These are phyloP conservation scores for Gambusia yucatana DNA, from an alignment of 2,797 vertebrate species.

Conservation along the genomic window DNA sequence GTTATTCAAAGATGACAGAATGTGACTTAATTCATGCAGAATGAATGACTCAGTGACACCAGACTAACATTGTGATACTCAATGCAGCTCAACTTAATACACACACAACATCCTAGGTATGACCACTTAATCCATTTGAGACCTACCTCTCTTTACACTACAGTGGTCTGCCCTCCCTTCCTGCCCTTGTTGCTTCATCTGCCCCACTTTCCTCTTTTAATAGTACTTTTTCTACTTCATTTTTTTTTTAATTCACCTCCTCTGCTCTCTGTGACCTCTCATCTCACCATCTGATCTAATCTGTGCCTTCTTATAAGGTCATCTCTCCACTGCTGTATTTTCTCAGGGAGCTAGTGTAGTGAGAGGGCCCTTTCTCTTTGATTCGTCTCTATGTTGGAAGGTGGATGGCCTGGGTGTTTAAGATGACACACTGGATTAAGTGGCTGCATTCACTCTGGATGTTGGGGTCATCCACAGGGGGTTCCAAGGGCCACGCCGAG, in stretches of 20 bases:
- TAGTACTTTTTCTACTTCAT: slow-evolving; percentile 15
- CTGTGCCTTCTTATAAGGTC: slow-evolving; percentile 75
- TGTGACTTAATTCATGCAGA: slow-evolving; percentile 9
- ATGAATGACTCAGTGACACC: slow-evolving; percentile 33
- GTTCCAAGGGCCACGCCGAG: slow-evolving; percentile 50
- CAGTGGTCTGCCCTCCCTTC: slow-evolving; percentile 42
- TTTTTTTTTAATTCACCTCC: slow-evolving; percentile 24
- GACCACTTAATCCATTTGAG: slow-evolving; percentile 66
- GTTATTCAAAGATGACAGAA: background rate
- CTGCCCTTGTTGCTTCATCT: slow-evolving; percentile 44
- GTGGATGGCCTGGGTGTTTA: slow-evolving; percentile 64
- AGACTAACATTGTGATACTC: slow-evolving; percentile 47
- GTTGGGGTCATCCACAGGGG: slow-evolving; percentile 58
- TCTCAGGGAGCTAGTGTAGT: slow-evolving; percentile 48
- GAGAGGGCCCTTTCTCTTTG: slow-evolving; percentile 56
- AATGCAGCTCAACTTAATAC: slow-evolving; percentile 37
- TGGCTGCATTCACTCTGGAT: slow-evolving; percentile 57
- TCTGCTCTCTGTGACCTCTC: slow-evolving; percentile 69
- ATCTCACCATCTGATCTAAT: slow-evolving; percentile 72
- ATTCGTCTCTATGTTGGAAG: slow-evolving; percentile 57
- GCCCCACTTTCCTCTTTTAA: slow-evolving; percentile 38
- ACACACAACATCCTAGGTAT: slow-evolving; percentile 36
- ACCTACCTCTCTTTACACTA: slow-evolving; percentile 38
- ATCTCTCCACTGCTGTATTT: slow-evolving; percentile 56
- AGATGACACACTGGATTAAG: slow-evolving; percentile 75